Evolutionary conservation across 2,888 invertebrate species (phyloP).

Genomic region (Unio delphinus): DNA sequence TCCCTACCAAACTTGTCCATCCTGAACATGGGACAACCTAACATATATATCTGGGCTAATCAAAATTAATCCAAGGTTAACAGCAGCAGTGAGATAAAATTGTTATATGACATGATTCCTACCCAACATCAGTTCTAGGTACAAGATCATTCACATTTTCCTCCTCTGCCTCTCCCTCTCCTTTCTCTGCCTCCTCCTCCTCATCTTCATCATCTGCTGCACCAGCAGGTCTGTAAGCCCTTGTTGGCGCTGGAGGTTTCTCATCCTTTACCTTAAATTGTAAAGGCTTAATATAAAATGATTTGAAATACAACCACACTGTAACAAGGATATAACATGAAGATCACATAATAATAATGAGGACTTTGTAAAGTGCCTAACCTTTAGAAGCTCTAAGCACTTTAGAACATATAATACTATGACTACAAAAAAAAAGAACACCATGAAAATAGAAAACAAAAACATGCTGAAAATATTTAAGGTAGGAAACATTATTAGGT

Average conservation of each 20-base stretch:
- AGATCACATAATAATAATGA: background rate
- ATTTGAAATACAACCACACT: no score
- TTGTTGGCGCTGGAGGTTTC: conserved; percentile 82
- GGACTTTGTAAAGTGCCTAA: no score
- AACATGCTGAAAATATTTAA: no score
- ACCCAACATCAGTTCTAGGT: conserved; percentile 77
- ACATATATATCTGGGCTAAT: background rate
- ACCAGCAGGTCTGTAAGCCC: conserved; percentile 74
- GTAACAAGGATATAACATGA: background rate
- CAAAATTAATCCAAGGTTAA: background rate
- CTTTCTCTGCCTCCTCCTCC: conserved; percentile 71
- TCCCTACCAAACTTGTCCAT: no score
- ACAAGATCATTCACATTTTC: conserved; percentile 79
- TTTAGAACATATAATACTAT: no score
- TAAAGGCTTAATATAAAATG: background rate
- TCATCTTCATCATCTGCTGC: conserved; percentile 72
- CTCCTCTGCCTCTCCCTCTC: conserved; percentile 60
- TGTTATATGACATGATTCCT: background rate
- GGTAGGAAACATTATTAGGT: no score
- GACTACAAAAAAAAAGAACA: no score
- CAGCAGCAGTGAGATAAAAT: background rate
- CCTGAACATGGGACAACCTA: no score
- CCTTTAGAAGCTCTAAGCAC: no score
- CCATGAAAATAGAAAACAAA: no score
- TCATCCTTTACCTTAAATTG: conserved; percentile 75